Evolutionary conservation across 2,797 vertebrate species (phyloP), one percentile per base, ranked within the genome.

Genomic region (Macrochelys suwanniensis): DNA sequence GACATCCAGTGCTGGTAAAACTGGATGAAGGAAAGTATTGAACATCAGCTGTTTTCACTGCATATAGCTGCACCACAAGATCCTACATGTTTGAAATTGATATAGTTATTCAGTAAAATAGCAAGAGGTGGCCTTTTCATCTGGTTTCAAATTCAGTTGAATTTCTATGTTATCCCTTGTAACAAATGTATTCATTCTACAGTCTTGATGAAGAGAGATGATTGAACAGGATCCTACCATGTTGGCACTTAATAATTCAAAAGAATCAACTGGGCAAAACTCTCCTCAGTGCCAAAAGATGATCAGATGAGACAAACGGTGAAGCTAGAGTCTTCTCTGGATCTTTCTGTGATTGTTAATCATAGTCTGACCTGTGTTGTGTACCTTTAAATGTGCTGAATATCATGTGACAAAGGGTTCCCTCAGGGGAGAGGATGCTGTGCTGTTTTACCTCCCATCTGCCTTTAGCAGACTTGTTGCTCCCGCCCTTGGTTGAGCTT

Each of bases 21-120:
- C 16, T 65, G 31, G 2, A 2, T 4, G n/a, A 16, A 1, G 2
- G 15, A 54, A 85, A 84, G 47, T 59, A 84, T 0, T 13, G 1
- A 71, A 42, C 1, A 61, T 85, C 5, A 54, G 61, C 61, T 16
- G 1, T 0, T 87, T 92, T 85, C 10, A 71, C 7, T 79, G 0
- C 37, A 7, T 80, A 8, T 26, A 68, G 4, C 4, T 56, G 4
- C 81, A 3, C 16, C 87, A 85, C 76, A 45, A 83, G 45, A 10
- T 85, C 31, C 4, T 26, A 0, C 42, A 26, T 1, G 3, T 7
- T 16, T 74, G 4, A 3, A 54, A 49, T 7, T 65, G 49, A 61
- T 6, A 53, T 80, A 56, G 0, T 0, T 16, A 49, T 45, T 7
- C 51, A 21, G 1, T 16, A 26, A 45, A 15, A 11, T 80, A 79